Conservation (phyloP, 1,140 invertebrate genomes). For the Scaptomyza pallida region DNA sequence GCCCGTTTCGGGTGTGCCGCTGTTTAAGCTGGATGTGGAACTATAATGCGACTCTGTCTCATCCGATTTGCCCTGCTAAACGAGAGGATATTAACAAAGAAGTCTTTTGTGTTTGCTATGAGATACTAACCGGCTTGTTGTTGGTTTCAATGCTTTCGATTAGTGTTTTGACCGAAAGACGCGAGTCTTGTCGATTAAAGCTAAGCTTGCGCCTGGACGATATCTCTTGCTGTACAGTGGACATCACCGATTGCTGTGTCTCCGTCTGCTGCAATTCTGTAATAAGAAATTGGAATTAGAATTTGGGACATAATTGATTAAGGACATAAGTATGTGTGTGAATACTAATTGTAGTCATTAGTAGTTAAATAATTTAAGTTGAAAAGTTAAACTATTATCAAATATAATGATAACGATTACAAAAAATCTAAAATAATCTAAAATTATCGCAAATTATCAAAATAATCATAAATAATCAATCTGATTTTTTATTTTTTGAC, state of each 20-base stretch:
- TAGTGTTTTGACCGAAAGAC: constrained; percentile 93
- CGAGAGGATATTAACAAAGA: background rate
- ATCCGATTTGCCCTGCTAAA: constrained; percentile 71
- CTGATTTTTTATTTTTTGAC: no score
- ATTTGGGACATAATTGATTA: no score
- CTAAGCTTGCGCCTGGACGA: constrained; percentile 86
- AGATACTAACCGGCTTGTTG: constrained; percentile 90
- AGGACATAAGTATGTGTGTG: no score
- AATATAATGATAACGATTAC: no score
- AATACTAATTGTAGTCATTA: no score
- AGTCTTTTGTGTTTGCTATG: background rate
- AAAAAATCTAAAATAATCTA: no score
- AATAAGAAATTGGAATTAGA: no score
- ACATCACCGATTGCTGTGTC: constrained; percentile 85
- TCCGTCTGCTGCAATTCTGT: constrained; percentile 84
- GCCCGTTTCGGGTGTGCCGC: constrained; percentile 71
- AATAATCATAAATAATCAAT: no score
- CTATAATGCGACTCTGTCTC: constrained; percentile 78
- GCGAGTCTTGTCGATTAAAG: constrained; percentile 89
- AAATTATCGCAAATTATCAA: no score
- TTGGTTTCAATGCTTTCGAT: constrained; percentile 94
- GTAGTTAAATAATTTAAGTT: no score
- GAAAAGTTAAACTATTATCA: no score
- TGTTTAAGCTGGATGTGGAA: constrained; percentile 85
- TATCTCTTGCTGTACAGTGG: constrained; percentile 86